Percentiles rank a stretch among this genome's conserved stretches.
Conservation (phyloP, 2,888 invertebrate genomes). For the Lochmaea crataegi region DNA sequence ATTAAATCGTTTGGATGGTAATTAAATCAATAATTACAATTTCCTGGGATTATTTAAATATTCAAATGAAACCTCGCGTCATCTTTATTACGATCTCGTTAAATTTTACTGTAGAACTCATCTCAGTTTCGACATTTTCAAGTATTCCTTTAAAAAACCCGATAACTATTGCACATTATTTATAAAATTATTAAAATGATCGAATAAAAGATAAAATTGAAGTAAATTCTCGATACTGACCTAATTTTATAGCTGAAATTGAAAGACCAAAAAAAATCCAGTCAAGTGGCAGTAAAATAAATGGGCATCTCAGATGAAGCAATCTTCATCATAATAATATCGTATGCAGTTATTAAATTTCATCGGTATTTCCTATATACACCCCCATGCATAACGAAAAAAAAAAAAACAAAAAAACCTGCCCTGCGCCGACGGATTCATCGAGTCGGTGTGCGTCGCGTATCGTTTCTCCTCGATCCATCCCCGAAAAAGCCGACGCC, state of each 20-base stretch:
- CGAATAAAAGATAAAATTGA: neutral
- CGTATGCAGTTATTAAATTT: slow-evolving; percentile 18
- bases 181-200: too few species aligned
- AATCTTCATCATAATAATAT: slow-evolving; percentile 7
- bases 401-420: too few species aligned
- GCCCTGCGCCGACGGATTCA: neutral
- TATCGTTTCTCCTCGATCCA: slow-evolving; percentile 11
- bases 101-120: too few species aligned
- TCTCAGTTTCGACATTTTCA: neutral
- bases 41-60: too few species aligned
- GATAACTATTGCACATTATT: neutral
- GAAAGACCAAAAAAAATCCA: neutral
- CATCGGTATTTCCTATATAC: slow-evolving; percentile 14
- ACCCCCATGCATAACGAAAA: slow-evolving; percentile 11
- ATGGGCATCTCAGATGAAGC: slow-evolving; percentile 8
- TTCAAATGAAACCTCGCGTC: too few species aligned
- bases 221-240: neutral
- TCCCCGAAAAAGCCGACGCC: slow-evolving; percentile 28
- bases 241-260: neutral
- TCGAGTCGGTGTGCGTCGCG: slow-evolving; percentile 13
- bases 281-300: slow-evolving; percentile 1
- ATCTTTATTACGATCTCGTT: too few species aligned
- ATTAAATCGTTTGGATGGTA: too few species aligned
- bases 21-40: too few species aligned
- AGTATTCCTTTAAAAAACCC: too few species aligned